These are phyloP conservation scores for Drosophila tristis DNA, from an alignment of 1,140 invertebrate genomes.

Conservation along the genomic window DNA sequence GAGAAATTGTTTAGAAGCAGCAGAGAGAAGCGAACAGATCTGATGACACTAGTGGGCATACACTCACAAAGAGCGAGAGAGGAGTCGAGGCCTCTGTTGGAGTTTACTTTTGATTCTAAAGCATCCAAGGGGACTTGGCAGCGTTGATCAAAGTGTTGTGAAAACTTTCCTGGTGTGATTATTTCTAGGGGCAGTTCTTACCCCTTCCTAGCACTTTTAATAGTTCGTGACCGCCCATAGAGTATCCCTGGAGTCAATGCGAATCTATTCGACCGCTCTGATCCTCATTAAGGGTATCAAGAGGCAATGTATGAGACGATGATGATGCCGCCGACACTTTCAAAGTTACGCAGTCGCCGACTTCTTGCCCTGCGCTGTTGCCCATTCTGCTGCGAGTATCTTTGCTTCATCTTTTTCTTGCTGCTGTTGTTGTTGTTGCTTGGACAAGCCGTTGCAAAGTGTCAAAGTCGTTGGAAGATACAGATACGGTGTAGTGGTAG, in stretches of 20 bases:
- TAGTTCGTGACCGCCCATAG: too few species aligned
- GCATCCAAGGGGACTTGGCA: too few species aligned
- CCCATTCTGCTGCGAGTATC: conserved; percentile 18
- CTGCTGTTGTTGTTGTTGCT: conserved; percentile 1
- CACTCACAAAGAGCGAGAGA: conserved; percentile 10
- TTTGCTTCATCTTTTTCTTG: conserved; percentile 23
- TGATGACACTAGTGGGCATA: conserved; percentile 28
- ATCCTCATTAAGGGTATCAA: conserved; percentile 23
- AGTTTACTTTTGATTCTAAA: too few species aligned
- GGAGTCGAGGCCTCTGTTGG: too few species aligned
- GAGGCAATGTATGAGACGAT: neutral
- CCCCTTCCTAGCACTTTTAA: too few species aligned
- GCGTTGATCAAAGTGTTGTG: too few species aligned
- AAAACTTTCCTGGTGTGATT: too few species aligned
- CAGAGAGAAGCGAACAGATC: conserved; percentile 5
- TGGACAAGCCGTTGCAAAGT: conserved; percentile 58
- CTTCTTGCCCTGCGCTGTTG: neutral
- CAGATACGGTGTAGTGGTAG: too few species aligned
- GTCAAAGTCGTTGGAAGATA: conserved; percentile 52
- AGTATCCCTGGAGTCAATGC: too few species aligned
- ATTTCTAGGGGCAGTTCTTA: too few species aligned
- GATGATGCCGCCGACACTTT: conserved; percentile 36
- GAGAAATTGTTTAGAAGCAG: conserved; percentile 51
- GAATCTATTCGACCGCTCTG: neutral
- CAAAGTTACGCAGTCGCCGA: conserved; percentile 55